Base-by-base conservation (phyloP, 2,113 vertebrate genomes). In the Podilymbus podiceps region DNA sequence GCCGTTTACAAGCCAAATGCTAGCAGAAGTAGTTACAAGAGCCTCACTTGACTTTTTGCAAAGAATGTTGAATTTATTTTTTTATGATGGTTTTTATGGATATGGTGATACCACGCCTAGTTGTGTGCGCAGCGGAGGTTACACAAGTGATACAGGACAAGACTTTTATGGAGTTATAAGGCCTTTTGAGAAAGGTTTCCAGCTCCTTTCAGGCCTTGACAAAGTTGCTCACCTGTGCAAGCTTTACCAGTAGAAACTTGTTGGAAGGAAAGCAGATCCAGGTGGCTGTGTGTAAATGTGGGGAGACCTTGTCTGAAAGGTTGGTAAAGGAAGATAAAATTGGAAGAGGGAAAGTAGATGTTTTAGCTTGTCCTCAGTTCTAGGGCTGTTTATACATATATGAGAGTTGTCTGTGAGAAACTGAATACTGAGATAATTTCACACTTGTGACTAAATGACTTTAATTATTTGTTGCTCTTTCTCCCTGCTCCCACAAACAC, bases 171-270 rank as follows among this genome's bases (percentile, higher is more conserved):
- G 46, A 68, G 52, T 42, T 66, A 7, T 11, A 60, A 31, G 56
- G 31, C 28, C 12, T 68, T 62, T 50, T 28, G 18, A 56, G 67
- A 71, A 73, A 69, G 40, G 16, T 7, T 95, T 79, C 35, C 89
- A 87, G 44, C 77, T 78, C 49, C 24, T 87, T 84, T 58, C 50
- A 55, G 80, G 50, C 35, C 68, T 62, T 89, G 68, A 75, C 17
- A 2, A 85, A 63, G 27, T 33, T 93, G 62, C 64, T 91, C 31
- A 24, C 42, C 40, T 89, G 76, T 69, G 69, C 87, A 94, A 90
- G 58, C 46, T 53, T 38, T 91, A 35, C 97, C 83, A 96, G 96
- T 95, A 88, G 69, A 11, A 93, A 96, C 97, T 92, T 96, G 96
- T 79, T 82, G 85, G 49, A 23, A 90, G 79, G 66, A 72, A 91